phyloP scores from a whole-genome alignment of 2,888 invertebrate genomes.

The Phrixothrix hirtus region DNA sequence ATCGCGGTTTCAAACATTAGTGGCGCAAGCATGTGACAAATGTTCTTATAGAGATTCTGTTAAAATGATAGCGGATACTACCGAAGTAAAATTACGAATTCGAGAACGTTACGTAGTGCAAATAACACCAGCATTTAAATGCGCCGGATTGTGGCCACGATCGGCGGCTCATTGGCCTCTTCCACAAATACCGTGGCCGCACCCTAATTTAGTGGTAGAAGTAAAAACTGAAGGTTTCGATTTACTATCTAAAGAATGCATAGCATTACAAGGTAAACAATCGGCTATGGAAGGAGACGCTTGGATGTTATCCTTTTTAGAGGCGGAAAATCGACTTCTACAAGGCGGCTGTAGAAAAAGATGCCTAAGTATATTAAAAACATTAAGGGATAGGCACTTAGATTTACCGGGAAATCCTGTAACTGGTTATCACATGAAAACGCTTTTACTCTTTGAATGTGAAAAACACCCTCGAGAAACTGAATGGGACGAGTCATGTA shows the following conservation, averaged over 20 bases:
- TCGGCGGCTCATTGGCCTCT: slow-evolving; percentile 94
- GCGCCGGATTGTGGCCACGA: slow-evolving; percentile 91
- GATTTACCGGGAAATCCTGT: slow-evolving; percentile 88
- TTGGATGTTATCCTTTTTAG: slow-evolving; percentile 88
- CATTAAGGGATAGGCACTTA: slow-evolving; percentile 85
- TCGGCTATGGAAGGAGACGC: slow-evolving; percentile 94
- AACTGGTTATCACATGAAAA: slow-evolving; percentile 87
- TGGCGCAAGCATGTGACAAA: slow-evolving; percentile 90
- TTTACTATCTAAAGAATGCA: slow-evolving; percentile 84
- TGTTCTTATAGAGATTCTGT: slow-evolving; percentile 90
- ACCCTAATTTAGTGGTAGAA: slow-evolving; percentile 86
- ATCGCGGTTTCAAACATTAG: slow-evolving; percentile 87
- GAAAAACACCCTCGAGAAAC: slow-evolving; percentile 93
- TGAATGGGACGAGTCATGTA: slow-evolving; percentile 91
- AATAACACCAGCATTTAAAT: slow-evolving; percentile 93
- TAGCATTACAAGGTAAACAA: slow-evolving; percentile 79
- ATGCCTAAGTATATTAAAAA: slow-evolving; percentile 86
- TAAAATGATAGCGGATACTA: slow-evolving; percentile 92
- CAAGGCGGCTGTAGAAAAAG: slow-evolving; percentile 85
- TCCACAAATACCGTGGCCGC: slow-evolving; percentile 90
- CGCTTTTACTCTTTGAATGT: slow-evolving; percentile 89
- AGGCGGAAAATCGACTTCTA: slow-evolving; percentile 87
- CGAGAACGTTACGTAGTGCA: slow-evolving; percentile 89
- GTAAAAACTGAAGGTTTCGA: slow-evolving; percentile 96
- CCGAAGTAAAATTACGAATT: slow-evolving; percentile 87